Base-by-base conservation (phyloP, 2,113 vertebrate genomes). In the Leiothrix lutea region DNA sequence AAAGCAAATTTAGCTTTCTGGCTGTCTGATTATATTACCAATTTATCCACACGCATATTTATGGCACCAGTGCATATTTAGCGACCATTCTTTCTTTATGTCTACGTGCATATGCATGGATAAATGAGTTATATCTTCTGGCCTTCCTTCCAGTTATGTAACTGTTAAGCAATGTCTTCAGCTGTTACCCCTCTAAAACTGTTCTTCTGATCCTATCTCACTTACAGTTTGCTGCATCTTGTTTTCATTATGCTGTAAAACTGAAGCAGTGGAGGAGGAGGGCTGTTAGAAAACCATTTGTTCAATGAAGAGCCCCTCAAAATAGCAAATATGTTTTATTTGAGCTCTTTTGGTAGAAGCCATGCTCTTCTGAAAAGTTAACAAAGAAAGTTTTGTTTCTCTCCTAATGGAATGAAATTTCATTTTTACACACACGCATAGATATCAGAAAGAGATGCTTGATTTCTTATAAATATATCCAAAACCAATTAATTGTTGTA, bases 231-330 rank as follows among this genome's bases (percentile, higher is more conserved):
- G n/a, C 40, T 75, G 73, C 74, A 80, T 80, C 84, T 95, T 94
- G 87, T 54, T 94, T 90, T 86, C 84, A 90, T 95, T 88, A 77
- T n/a, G 29, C 26, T 58, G 20, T 73, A 91, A 86, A 92, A 89
- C 31, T 38, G 91, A 89, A 80, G 66, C 24, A 60, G 70, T 29
- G 57, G 74, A 69, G 53, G 36, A 90, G 21, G 10, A 94, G 12
- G 29, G 35, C 54, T 89, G 18, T 53, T 58, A 75, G 74, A 94
- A 94, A 96, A 92, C 15, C 31, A 71, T 80, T 95, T 91, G 31
- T 33, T 67, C 77, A 81, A 65, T 5, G 15, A 81, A 85, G 60
- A 83, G 45, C 21, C 35, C 45, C 26, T 58, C 44, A 91, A 81
- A 95, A 92, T 11, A 50, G 35, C 21, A 92, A 80, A 93, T 69